phyloP scores from a whole-genome alignment of 2,888 invertebrate species.

The Parthenolecanium corni region DNA sequence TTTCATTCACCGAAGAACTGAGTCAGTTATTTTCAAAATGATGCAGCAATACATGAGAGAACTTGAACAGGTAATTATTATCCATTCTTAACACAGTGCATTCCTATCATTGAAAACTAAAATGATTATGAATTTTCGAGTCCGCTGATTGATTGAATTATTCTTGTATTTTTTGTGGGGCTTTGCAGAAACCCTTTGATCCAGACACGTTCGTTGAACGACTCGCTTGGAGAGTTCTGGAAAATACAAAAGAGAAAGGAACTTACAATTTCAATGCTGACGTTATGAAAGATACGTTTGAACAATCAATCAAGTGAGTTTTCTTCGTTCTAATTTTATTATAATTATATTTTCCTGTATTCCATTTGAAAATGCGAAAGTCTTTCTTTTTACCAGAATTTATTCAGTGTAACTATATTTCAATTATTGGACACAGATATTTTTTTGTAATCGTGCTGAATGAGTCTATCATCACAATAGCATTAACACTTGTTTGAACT shows the following conservation, averaged over 20 bases:
- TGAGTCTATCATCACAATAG: too few species aligned
- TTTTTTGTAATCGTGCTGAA: too few species aligned
- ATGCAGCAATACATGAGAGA: slow-evolving; percentile 80
- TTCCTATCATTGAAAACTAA: not conserved
- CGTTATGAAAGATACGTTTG: slow-evolving; percentile 78
- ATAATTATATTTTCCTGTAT: not conserved
- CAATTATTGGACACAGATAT: too few species aligned
- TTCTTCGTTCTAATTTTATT: not conserved
- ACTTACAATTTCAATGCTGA: slow-evolving; percentile 60
- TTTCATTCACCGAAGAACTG: not conserved
- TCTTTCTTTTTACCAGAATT: too few species aligned
- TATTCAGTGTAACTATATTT: too few species aligned
- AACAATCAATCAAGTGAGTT: slow-evolving; percentile 67
- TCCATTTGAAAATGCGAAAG: not conserved
- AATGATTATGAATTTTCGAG: not conserved
- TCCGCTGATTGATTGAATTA: too few species aligned
- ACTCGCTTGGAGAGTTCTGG: slow-evolving; percentile 86
- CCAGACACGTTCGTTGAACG: slow-evolving; percentile 95
- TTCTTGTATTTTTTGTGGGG: slow-evolving; percentile 18
- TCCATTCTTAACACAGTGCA: not conserved
- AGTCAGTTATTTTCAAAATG: slow-evolving; percentile 49
- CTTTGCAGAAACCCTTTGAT: slow-evolving; percentile 81
- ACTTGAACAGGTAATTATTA: slow-evolving; percentile 59
- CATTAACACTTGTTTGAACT: not conserved
- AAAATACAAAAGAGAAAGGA: slow-evolving; percentile 44